These are phyloP conservation scores for Patiria pectinifera DNA, from an alignment of 53 echinoderm and acorn worm genomes.

Conservation along the genomic window DNA sequence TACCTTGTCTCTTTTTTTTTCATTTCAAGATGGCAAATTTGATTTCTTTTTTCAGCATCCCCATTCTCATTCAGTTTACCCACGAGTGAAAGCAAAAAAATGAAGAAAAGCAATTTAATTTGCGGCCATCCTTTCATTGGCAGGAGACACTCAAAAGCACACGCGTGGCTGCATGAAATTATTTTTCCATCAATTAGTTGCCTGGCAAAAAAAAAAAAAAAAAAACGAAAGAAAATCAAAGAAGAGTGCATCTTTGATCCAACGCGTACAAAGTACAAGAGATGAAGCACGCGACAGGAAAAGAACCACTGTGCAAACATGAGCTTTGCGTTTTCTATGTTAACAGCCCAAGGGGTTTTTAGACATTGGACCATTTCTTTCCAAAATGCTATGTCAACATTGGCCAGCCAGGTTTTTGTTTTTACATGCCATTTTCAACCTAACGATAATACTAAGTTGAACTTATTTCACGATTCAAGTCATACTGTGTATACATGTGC, in stretches of 20 bases:
- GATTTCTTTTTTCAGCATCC: slow-evolving; percentile 41
- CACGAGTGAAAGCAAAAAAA: slow-evolving; percentile 25
- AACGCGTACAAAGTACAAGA: slow-evolving; percentile 12
- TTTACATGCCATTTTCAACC: background rate
- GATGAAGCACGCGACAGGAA: background rate
- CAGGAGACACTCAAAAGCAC: background rate
- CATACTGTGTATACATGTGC: too few relatives aligned
- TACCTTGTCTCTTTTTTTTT: background rate
- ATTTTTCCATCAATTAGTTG: slow-evolving; percentile 35
- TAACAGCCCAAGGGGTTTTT: background rate
- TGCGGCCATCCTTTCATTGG: slow-evolving; percentile 8
- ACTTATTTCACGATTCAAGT: too few relatives aligned
- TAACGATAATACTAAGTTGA: background rate
- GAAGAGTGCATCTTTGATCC: background rate
- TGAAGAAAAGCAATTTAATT: slow-evolving; percentile 56
- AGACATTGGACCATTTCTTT: background rate
- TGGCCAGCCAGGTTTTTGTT: background rate
- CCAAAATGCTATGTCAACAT: background rate
- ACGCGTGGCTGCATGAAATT: slow-evolving; percentile 41
- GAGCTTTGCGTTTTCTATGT: background rate
- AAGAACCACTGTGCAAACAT: background rate
- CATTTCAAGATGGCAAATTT: slow-evolving; percentile 28
- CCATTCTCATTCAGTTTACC: slow-evolving; percentile 29
- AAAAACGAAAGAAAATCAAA: background rate
- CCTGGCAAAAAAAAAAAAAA: slow-evolving; percentile 12